These are phyloP conservation scores for Falco biarmicus DNA, from an alignment of 2,797 vertebrate genomes.

Conservation along the genomic window DNA sequence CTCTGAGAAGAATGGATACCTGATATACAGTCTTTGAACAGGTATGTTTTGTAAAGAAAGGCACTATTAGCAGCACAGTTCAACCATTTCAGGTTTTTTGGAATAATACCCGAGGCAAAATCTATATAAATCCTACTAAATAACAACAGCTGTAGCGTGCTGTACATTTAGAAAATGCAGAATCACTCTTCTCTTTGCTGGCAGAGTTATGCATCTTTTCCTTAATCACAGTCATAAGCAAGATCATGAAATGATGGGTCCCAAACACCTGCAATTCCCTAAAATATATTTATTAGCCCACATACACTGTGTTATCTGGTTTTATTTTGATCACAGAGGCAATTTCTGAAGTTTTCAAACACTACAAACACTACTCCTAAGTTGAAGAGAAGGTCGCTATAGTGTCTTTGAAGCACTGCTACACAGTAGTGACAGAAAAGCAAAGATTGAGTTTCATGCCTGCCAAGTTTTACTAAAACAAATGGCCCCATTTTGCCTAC, in stretches of 20 bases:
- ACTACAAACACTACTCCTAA: background rate
- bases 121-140: slow-evolving; percentile 8
- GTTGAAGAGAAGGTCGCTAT: slow-evolving; percentile 70
- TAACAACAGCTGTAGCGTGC: slow-evolving; percentile 9
- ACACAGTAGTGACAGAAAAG: slow-evolving; percentile 72
- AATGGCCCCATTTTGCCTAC: slow-evolving; percentile 29
- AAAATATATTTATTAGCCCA: background rate
- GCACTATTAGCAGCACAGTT: slow-evolving; percentile 7
- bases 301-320: background rate
- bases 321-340: background rate
- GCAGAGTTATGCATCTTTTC: background rate
- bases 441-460: slow-evolving; percentile 47
- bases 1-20: slow-evolving; percentile 52
- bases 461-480: slow-evolving; percentile 63
- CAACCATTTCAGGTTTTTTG: slow-evolving; percentile 63
- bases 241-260: background rate
- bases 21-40: slow-evolving; percentile 53
- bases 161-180: background rate
- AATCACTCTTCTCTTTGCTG: background rate
- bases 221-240: background rate
- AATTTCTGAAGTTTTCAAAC: background rate
- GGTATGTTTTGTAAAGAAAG: slow-evolving; percentile 22
- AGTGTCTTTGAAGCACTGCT: slow-evolving; percentile 34
- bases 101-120: slow-evolving; percentile 35
- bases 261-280: background rate